These are phyloP conservation scores for Empis livida DNA, from an alignment of 2,888 invertebrate genomes.

Conservation along the genomic window DNA sequence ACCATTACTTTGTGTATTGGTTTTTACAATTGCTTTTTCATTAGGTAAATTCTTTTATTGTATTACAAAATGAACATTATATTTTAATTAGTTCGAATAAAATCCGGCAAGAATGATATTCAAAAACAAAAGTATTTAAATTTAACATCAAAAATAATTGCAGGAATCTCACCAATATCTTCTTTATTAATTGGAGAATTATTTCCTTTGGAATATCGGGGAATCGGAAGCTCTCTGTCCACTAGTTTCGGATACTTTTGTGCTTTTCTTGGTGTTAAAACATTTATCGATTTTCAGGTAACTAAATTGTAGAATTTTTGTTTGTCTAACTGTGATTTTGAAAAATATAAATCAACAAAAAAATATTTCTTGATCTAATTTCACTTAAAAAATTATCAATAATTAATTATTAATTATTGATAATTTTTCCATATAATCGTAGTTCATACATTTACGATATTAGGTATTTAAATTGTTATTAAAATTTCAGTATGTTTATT, in stretches of 20 bases:
- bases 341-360: too few relatives aligned
- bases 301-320: neutral
- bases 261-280: conserved; percentile 75
- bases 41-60: conserved; percentile 40
- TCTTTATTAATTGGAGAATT: conserved; percentile 74
- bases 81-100: too few relatives aligned
- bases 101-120: too few relatives aligned
- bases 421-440: too few relatives aligned
- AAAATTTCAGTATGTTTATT: neutral
- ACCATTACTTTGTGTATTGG: conserved; percentile 65
- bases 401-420: too few relatives aligned
- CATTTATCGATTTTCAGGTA: conserved; percentile 65
- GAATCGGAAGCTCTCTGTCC: conserved; percentile 77
- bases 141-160: neutral
- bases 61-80: neutral
- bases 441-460: conserved; percentile 79
- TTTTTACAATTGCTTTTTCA: conserved; percentile 77
- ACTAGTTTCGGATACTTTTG: conserved; percentile 77
- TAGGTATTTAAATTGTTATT: conserved; percentile 26
- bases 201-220: conserved; percentile 70
- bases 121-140: too few relatives aligned
- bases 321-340: too few relatives aligned
- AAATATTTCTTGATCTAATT: too few relatives aligned
- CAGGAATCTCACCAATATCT: conserved; percentile 66
- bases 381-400: too few relatives aligned